These are phyloP conservation scores for Pogonomyrmex californicus DNA, from an alignment of 1,140 invertebrate genomes.

Conservation along the genomic window DNA sequence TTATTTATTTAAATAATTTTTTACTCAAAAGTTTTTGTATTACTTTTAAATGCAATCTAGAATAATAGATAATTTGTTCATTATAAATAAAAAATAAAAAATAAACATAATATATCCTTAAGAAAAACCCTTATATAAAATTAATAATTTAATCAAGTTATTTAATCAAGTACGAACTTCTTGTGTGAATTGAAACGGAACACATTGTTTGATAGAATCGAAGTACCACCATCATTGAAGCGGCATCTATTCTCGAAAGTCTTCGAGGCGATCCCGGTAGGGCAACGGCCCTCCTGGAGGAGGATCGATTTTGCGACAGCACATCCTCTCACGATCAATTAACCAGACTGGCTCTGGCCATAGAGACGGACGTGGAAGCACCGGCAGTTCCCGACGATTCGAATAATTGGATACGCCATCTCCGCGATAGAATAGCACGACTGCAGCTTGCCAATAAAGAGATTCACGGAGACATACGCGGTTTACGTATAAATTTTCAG, in stretches of 20 bases:
- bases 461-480: conserved; percentile 78
- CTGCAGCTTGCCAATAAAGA: conserved; percentile 77
- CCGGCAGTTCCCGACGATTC: conserved; percentile 68
- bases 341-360: conserved; percentile 79
- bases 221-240: conserved; percentile 63
- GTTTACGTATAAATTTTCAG: conserved; percentile 79
- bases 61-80: too few species aligned
- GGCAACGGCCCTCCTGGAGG: conserved; percentile 66
- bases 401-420: conserved; percentile 73
- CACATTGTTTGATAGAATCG: conserved; percentile 53
- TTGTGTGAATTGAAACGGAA: background rate
- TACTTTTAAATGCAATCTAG: too few species aligned
- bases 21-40: too few species aligned
- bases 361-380: conserved; percentile 76
- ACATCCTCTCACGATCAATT: conserved; percentile 79
- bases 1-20: too few species aligned
- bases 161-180: background rate
- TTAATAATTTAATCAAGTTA: background rate
- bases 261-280: conserved; percentile 63
- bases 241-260: conserved; percentile 71
- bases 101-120: too few species aligned
- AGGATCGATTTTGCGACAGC: conserved; percentile 76
- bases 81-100: too few species aligned
- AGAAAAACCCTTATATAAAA: background rate
- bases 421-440: conserved; percentile 78